These are phyloP conservation scores for Parazoanthus atlanticus DNA, from an alignment of 92 coral and sea anemone species.

Conservation along the genomic window DNA sequence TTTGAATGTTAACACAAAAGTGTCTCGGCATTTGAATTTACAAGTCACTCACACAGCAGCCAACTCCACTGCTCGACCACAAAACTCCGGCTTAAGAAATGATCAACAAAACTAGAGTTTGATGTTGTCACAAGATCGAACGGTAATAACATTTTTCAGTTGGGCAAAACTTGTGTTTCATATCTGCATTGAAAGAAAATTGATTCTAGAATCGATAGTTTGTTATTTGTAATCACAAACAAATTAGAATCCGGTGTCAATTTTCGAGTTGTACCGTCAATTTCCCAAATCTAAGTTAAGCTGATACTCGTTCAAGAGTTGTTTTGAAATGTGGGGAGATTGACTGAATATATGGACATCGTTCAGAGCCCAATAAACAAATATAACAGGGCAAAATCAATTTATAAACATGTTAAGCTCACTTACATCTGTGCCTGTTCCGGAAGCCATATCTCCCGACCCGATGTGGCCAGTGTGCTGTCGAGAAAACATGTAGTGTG, in stretches of 20 bases:
- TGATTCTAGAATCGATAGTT: constrained; percentile 7
- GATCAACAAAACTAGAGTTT: not conserved
- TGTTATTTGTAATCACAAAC: constrained; percentile 33
- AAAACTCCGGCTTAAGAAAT: constrained; percentile 8
- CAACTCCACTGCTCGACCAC: constrained; percentile 2
- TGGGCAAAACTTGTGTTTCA: no score
- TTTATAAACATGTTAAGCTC: constrained; percentile 9
- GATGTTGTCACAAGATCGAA: constrained; percentile 3
- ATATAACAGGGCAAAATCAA: constrained; percentile 5
- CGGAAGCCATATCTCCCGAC: constrained; percentile 94
- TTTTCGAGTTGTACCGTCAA: constrained; percentile 11
- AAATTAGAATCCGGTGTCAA: constrained; percentile 16
- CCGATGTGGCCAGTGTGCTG: constrained; percentile 95
- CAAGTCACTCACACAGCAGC: constrained; percentile 5
- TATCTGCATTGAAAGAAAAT: not conserved
- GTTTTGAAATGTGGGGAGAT: constrained; percentile 18
- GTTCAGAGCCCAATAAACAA: not conserved
- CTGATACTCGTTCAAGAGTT: constrained; percentile 1
- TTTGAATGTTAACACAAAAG: not conserved
- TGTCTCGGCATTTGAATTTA: constrained; percentile 6
- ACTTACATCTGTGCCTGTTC: constrained; percentile 85
- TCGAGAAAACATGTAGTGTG: constrained; percentile 28
- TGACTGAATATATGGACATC: not conserved
- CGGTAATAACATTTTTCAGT: not conserved
- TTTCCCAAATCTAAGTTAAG: not conserved